Evolutionary conservation across 2,113 vertebrate species (phyloP).

Genomic region (Pterocles orientalis): DNA sequence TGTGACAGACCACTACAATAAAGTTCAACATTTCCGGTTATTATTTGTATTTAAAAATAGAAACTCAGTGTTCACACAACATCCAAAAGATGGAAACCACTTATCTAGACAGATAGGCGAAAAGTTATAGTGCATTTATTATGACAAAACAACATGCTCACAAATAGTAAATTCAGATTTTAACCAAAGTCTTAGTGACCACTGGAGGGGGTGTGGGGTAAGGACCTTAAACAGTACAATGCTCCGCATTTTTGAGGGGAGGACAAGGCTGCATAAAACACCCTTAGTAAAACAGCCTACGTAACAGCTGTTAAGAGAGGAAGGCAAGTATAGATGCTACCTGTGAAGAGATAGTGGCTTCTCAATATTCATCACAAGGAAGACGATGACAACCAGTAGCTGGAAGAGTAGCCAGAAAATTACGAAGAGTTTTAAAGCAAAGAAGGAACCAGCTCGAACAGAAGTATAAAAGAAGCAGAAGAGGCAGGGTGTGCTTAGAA

Average conservation of each 20-base stretch:
- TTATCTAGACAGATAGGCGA: neutral
- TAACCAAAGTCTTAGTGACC: neutral
- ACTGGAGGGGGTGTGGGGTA: rapidly evolving
- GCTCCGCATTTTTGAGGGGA: neutral
- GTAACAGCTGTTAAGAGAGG: neutral
- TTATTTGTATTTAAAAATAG: neutral
- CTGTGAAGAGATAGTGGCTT: neutral
- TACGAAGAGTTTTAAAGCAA: neutral
- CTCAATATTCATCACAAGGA: neutral
- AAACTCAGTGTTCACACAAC: neutral
- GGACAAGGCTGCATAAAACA: neutral
- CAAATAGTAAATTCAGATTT: neutral
- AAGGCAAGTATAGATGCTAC: neutral
- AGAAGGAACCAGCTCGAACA: neutral
- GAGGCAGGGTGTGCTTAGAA: neutral
- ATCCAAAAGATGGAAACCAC: neutral
- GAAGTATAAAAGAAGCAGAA: neutral
- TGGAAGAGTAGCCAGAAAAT: neutral
- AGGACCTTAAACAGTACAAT: neutral
- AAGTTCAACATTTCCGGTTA: neutral
- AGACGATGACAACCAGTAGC: neutral
- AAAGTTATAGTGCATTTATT: neutral
- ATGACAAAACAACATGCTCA: neutral
- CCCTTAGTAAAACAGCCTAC: neutral
- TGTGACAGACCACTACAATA: neutral